Evolutionary conservation across 1,140 invertebrate species (phyloP), one percentile per base, ranked within the genome.

Genomic region (Parasteatoda tepidariorum): DNA sequence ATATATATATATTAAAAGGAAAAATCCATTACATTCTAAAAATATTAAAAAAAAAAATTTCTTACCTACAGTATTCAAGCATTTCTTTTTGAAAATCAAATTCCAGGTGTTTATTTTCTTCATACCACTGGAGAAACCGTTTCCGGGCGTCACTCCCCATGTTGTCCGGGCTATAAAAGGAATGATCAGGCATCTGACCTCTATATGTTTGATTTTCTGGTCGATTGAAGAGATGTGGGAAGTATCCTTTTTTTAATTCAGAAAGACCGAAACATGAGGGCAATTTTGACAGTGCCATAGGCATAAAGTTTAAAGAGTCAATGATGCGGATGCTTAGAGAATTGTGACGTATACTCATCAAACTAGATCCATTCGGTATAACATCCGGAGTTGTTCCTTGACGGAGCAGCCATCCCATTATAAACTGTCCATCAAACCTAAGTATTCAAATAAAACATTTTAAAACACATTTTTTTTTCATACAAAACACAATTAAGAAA

Each of bases 191-290:
- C 2, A 41, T 2, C 0, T 0, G 15, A 0, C 57, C n/a, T 18
- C 11, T 0, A 18, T 41, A 64, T 33, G 62, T 83, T 64, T 75
- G 57, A 22, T 85, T 84, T 24, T 61, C 74, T 62, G 1, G 18
- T 6, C 6, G 22, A 15, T 85, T 85, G 54, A 85, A 85, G 2
- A 71, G 54, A 48, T 82, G 75, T 26, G 75, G 64, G 57, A 85
- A 85, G 57, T 82, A 82, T 6, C 74, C 74, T 64, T 82, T 70
- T 54, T 41, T 64, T 34, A 71, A 30, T 57, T 79, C 75, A 15
- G 26, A 28, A 1, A 82, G 6, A 18, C 34, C 38, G 68, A 85
- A 85, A 24, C 48, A 54, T 22, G 22, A 67, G 22, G 73, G 73
- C 2, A 85, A 26, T 38, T 57, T 28, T n/a, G 83, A 33, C 18